A percentile compares a stretch with the other conserved stretches of the same genome.
Conservation (phyloP, 2,113 vertebrate genomes). For the Trogon melanurus region DNA sequence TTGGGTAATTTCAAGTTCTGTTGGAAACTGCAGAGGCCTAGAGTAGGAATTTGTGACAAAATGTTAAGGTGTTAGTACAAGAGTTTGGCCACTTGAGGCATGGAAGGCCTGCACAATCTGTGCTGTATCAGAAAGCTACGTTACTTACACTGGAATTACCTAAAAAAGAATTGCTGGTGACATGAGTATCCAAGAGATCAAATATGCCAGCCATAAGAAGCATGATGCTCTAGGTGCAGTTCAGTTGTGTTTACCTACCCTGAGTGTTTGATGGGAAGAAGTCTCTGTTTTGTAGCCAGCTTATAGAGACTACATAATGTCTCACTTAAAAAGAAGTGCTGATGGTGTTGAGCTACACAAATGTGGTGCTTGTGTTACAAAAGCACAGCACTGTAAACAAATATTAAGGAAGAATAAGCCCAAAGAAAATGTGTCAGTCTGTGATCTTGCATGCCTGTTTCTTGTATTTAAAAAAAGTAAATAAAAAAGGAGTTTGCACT, state of each 20-base stretch:
- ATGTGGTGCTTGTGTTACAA: not conserved
- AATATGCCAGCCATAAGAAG: not conserved
- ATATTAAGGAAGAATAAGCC: not conserved
- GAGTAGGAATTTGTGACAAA: not conserved
- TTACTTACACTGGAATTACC: not conserved
- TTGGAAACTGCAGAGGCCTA: not conserved
- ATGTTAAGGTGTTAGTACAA: fast-evolving
- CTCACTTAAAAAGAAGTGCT: not conserved
- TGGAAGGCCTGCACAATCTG: not conserved
- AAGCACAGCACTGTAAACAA: not conserved
- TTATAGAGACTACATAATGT: not conserved
- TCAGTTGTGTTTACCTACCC: not conserved
- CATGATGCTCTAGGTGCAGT: not conserved
- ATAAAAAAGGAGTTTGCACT: not conserved
- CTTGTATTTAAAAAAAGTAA: not conserved
- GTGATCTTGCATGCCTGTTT: not conserved
- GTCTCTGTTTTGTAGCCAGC: not conserved
- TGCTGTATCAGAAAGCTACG: not conserved
- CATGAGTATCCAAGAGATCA: not conserved
- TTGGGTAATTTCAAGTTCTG: not conserved
- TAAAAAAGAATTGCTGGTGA: not conserved
- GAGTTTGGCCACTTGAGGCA: not conserved
- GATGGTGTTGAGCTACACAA: fast-evolving
- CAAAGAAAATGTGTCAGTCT: not conserved
- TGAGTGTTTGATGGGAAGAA: not conserved